Conservation (phyloP, 2,113 vertebrate genomes). For the Scomber japonicus region DNA sequence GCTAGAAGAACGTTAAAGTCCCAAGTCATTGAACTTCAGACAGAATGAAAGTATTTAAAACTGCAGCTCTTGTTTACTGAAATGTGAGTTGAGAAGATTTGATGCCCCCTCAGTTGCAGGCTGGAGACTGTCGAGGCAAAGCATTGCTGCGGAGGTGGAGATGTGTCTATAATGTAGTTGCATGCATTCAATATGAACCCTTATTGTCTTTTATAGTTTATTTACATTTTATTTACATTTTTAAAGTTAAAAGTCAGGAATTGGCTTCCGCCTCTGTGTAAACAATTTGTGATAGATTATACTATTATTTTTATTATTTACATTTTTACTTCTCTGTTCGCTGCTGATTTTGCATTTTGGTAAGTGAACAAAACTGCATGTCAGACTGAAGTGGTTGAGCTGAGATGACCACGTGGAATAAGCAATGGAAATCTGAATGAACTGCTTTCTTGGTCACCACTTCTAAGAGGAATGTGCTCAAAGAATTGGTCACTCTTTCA, state of each 20-base stretch:
- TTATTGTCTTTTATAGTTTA: conserved; percentile 31
- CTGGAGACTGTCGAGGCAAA: background rate
- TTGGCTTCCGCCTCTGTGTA: conserved; percentile 52
- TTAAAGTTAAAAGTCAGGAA: conserved; percentile 5
- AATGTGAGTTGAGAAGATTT: conserved; percentile 10
- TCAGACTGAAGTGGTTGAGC: conserved; percentile 87
- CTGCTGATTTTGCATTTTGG: conserved; percentile 90
- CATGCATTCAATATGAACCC: conserved; percentile 35
- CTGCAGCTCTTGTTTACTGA: background rate
- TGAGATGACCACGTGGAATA: conserved; percentile 66
- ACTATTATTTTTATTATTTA: conserved; percentile 83
- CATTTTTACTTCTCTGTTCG: conserved; percentile 86
- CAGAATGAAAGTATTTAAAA: background rate
- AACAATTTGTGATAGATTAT: conserved; percentile 61
- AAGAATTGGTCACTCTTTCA: conserved; percentile 83
- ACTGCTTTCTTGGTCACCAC: conserved; percentile 78
- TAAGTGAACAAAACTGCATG: conserved; percentile 89
- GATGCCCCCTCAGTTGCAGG: conserved; percentile 11
- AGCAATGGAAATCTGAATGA: conserved; percentile 73
- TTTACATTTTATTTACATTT: conserved; percentile 37
- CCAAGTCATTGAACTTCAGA: background rate
- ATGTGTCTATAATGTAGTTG: conserved; percentile 16
- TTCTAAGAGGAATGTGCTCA: conserved; percentile 70
- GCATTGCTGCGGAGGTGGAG: background rate
- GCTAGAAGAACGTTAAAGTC: background rate